Base-by-base conservation (phyloP, 2,113 vertebrate genomes). In the Bufo bufo region DNA sequence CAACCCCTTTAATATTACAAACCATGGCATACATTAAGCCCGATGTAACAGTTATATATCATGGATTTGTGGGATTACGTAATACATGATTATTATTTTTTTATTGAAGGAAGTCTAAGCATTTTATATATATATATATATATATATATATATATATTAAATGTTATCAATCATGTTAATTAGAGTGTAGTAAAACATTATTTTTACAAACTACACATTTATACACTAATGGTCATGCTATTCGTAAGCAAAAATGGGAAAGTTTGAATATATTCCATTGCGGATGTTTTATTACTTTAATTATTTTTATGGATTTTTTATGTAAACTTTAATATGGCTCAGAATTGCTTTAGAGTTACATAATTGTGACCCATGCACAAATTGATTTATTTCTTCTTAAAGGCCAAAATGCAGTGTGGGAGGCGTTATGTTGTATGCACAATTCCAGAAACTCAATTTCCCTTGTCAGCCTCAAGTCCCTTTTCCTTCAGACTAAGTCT, bases 261-360 rank as follows among this genome's bases (percentile, higher is more conserved):
- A 3, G 13, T 63, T 7, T 61, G 16, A 33, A 58, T 59, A 45
- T 80, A 33, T 61, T 19, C 11, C 23, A 9, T 47, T 45, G 20
- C 33, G n/a, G 33, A 81, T 81, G 58, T 81, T 81, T 81, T 81
- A 81, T 81, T 61, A 81, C 63, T 81, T 81, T 81, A 81, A 81
- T 81, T 81, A 81, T 23, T 20, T 61, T 61, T 61, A 61, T 61
- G 58, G 79, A 61, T 81, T 81, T 80, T 33, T 17, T 58, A 43
- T 43, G 49, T 14, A 80, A 14, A 10, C 23, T 59, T 80, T 80
- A 59, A 45, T 78, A 56, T 56, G 9, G n/a, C 20, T 20, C 77
- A 33, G n/a, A 79, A 58, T 58, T 16, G 77, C 52, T 33, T 80
- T 80, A 33, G 50, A 54, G 56, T 45, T 56, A 80, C 33, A 59